Conservation (phyloP, 2,797 vertebrate species). For the Sternarchorhynchus goeldii region DNA sequence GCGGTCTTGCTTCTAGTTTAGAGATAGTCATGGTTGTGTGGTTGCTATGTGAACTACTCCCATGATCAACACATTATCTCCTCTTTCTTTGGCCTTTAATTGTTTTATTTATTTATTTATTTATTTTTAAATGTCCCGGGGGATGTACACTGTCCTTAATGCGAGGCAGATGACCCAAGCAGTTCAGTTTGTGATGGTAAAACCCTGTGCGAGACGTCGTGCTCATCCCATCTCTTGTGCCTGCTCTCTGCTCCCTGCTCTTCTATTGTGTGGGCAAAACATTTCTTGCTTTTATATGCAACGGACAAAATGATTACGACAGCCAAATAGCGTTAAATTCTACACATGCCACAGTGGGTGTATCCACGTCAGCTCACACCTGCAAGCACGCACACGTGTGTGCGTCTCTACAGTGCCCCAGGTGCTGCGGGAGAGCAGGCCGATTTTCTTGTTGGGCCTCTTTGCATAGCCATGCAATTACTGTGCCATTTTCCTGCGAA, state of each 20-base stretch:
- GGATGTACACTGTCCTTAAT: conserved; percentile 52
- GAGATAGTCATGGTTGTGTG: conserved; percentile 54
- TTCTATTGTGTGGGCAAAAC: conserved; percentile 17
- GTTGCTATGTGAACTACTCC: conserved; percentile 47
- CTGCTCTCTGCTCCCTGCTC: background rate
- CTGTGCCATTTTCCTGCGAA: conserved; percentile 21
- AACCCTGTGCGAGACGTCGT: conserved; percentile 29
- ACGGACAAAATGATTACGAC: conserved; percentile 19
- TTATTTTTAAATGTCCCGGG: conserved; percentile 23
- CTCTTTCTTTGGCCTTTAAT: conserved; percentile 42
- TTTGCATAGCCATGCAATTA: conserved; percentile 40
- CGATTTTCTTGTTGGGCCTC: conserved; percentile 49
- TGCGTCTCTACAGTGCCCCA: conserved; percentile 3
- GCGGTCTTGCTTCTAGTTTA: conserved; percentile 34
- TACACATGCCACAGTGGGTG: conserved; percentile 44
- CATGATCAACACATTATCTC: conserved; percentile 50
- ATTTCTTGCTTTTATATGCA: conserved; percentile 9
- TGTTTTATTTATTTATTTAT: conserved; percentile 46
- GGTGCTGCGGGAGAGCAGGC: conserved; percentile 45
- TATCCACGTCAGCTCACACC: conserved; percentile 29
- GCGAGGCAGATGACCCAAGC: conserved; percentile 53
- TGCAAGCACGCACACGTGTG: background rate
- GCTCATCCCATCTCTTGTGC: background rate
- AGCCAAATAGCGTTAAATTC: background rate
- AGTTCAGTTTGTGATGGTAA: conserved; percentile 36